These are phyloP conservation scores for Cydia amplana DNA, from an alignment of 1,140 invertebrate genomes.

Conservation along the genomic window DNA sequence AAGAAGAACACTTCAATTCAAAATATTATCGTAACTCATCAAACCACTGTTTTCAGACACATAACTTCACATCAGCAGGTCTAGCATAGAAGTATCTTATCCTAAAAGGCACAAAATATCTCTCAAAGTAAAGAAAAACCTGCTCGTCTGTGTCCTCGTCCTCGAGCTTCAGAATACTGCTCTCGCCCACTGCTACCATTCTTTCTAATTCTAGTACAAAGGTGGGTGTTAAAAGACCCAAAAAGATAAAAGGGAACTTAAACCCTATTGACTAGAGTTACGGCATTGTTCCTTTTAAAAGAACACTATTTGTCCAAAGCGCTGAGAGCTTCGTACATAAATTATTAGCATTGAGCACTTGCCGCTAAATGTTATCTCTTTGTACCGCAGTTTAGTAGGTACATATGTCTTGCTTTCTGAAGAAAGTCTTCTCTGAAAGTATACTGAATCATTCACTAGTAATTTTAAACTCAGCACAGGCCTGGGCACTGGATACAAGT, in stretches of 20 bases:
- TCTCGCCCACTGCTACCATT: constrained; percentile 1
- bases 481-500: too few species aligned
- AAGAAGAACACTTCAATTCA: too few species aligned
- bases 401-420: not conserved
- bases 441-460: not conserved
- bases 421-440: not conserved
- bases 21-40: too few species aligned
- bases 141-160: not conserved
- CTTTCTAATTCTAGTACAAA: not conserved
- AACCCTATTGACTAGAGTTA: not conserved
- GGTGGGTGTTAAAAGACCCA: not conserved
- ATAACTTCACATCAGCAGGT: not conserved
- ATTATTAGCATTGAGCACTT: constrained; percentile 11
- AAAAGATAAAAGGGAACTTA: not conserved
- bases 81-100: too few species aligned
- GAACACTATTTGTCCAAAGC: constrained; percentile 15
- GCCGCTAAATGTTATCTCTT: not conserved
- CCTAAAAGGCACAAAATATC: not conserved
- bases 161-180: not conserved
- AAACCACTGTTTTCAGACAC: too few species aligned
- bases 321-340: constrained; percentile 18
- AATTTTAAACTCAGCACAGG: not conserved
- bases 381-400: not conserved
- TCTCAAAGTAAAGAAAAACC: not conserved
- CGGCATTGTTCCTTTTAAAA: constrained; percentile 19